These are phyloP conservation scores for Dusona sp. DNA, from an alignment of 2,888 invertebrate species.

Conservation along the genomic window DNA sequence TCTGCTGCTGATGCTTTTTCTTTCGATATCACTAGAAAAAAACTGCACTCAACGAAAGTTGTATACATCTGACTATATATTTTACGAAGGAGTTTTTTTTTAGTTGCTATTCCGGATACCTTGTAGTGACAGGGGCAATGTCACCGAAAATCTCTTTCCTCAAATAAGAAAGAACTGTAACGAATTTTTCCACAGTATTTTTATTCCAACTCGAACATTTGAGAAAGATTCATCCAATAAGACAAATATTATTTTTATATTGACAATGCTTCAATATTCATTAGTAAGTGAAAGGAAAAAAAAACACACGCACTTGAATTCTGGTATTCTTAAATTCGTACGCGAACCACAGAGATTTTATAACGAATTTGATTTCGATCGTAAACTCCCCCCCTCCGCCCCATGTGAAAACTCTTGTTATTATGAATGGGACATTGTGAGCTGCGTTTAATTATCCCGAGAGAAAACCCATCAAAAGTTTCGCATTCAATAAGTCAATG, in stretches of 20 bases:
- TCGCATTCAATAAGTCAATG: background rate
- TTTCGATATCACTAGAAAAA: constrained; percentile 1
- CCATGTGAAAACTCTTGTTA: background rate
- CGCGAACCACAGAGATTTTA: background rate
- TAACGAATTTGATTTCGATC: background rate
- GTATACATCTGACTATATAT: background rate
- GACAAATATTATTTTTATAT: background rate
- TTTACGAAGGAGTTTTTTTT: background rate
- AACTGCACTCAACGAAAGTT: constrained; percentile 7
- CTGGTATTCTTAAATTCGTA: background rate
- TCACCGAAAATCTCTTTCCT: background rate
- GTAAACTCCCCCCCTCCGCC: background rate
- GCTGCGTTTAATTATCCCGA: constrained; percentile 14
- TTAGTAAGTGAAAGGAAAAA: background rate
- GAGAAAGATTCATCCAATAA: background rate
- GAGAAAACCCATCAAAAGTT: background rate
- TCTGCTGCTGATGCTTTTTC: background rate
- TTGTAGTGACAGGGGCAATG: background rate
- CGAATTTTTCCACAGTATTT: background rate
- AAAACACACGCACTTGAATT: background rate
- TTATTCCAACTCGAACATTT: background rate
- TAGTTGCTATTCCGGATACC: background rate
- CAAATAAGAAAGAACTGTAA: background rate
- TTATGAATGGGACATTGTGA: background rate
- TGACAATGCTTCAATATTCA: background rate